These are phyloP conservation scores for Nomada lathburiana DNA, from an alignment of 2,888 invertebrate genomes.

Conservation along the genomic window DNA sequence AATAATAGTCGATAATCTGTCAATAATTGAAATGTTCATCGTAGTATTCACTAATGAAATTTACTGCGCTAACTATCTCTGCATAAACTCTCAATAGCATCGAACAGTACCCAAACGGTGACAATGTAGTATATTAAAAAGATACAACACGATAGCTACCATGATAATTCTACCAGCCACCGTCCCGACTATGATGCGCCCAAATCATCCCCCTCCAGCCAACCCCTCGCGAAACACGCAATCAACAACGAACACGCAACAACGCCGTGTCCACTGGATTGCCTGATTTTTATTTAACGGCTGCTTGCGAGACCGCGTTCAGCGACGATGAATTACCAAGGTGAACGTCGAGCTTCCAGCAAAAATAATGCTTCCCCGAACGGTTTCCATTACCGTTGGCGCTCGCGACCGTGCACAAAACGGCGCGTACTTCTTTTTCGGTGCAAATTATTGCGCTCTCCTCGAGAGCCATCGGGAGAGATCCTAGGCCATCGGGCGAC, in stretches of 20 bases:
- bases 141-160: no score
- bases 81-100: no score
- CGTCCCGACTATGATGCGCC: neutral
- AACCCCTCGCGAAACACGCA: no score
- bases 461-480: conserved; percentile 26
- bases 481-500: conserved; percentile 54
- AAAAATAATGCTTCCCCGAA: conserved; percentile 58
- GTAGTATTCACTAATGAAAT: no score
- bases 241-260: neutral
- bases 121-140: no score
- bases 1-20: no score
- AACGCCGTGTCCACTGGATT: neutral
- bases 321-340: conserved; percentile 48
- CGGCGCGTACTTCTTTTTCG: conserved; percentile 60
- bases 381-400: conserved; percentile 51
- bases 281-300: conserved; percentile 45
- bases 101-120: no score
- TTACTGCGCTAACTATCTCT: no score
- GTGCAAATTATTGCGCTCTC: conserved; percentile 64
- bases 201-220: neutral
- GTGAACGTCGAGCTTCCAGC: conserved; percentile 32
- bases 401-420: conserved; percentile 12
- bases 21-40: no score
- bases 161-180: no score
- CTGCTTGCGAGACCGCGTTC: conserved; percentile 35